phyloP scores from a whole-genome alignment of 2,888 invertebrate species.

The Nephrotoma guestfalica region DNA sequence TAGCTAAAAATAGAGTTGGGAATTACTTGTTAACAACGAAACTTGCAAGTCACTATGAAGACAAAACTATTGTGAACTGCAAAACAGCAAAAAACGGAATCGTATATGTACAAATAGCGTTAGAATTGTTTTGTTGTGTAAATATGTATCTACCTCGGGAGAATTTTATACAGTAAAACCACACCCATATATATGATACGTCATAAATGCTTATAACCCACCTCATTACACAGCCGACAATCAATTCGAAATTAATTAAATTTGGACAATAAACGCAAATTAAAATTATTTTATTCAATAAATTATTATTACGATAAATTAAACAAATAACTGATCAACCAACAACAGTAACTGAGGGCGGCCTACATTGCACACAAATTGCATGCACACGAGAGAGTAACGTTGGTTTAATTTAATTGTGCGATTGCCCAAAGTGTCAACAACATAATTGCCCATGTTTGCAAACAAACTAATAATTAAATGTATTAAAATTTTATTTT shows the following conservation, averaged over 20 bases:
- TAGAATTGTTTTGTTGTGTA: too few species aligned
- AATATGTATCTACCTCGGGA: not conserved
- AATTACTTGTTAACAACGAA: not conserved
- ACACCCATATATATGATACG: not conserved
- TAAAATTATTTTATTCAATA: not conserved
- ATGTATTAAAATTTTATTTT: too few species aligned
- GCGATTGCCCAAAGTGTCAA: too few species aligned
- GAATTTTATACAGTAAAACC: not conserved
- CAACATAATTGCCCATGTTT: too few species aligned
- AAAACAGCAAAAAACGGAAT: too few species aligned
- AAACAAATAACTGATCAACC: not conserved
- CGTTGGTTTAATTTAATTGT: too few species aligned
- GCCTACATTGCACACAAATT: too few species aligned
- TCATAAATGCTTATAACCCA: not conserved
- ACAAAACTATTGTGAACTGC: too few species aligned
- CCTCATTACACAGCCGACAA: not conserved
- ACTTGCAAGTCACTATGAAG: not conserved
- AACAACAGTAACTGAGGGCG: not conserved
- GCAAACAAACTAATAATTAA: too few species aligned
- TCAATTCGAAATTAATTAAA: not conserved
- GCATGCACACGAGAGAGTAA: too few species aligned
- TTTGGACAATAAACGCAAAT: not conserved
- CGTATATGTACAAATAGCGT: too few species aligned
- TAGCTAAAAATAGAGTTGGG: not conserved
- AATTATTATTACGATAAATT: not conserved